A percentile compares a stretch with the other conserved stretches of the same genome.
These are phyloP conservation scores for Urocyon cinereoargenteus DNA, from an alignment of 2,797 vertebrate species.

Conservation along the genomic window DNA sequence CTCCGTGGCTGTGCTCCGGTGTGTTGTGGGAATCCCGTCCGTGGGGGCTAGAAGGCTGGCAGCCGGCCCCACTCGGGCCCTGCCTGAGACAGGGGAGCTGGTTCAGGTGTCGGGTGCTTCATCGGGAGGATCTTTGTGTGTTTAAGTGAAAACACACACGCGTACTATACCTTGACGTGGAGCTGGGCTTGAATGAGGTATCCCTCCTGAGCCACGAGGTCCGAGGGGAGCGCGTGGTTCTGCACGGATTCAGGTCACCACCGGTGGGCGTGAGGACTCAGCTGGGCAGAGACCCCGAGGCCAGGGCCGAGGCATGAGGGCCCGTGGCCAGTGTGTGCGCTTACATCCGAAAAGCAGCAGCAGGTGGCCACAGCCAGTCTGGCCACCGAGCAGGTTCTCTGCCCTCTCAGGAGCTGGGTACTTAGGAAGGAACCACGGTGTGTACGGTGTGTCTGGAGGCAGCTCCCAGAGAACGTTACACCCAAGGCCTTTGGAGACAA, in stretches of 20 bases:
- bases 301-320: not conserved
- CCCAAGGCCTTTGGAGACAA: too few relatives aligned
- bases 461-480: not conserved
- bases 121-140: accelerated
- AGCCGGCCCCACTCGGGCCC: too few relatives aligned
- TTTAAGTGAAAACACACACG: not conserved
- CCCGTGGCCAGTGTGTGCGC: too few relatives aligned
- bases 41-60: not conserved
- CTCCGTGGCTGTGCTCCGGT: not conserved
- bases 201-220: not conserved
- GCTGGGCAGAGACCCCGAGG: not conserved
- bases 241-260: too few relatives aligned
- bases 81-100: too few relatives aligned
- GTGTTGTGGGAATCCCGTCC: not conserved
- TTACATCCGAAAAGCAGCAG: not conserved
- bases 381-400: not conserved
- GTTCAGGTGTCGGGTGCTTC: accelerated
- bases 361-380: not conserved
- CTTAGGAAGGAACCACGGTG: not conserved
- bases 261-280: too few relatives aligned
- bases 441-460: accelerated
- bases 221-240: too few relatives aligned
- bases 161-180: not conserved
- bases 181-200: not conserved
- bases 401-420: too few relatives aligned